Conservation (phyloP, 2,888 invertebrate genomes). For the Drosophila kokeensis region DNA sequence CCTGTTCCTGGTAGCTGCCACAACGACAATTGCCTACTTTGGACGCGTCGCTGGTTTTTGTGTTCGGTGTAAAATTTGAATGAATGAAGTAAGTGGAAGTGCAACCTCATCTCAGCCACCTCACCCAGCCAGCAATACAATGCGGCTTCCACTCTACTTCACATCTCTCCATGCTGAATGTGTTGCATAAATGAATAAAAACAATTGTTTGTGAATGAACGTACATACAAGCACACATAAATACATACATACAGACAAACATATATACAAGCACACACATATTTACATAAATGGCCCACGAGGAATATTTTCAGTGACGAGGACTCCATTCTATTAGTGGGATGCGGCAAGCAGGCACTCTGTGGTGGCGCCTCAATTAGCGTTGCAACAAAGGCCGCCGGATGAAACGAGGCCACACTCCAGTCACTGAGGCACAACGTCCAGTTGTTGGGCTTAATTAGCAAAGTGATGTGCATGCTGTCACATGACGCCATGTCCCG, state of each 20-base stretch:
- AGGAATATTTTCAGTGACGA: constrained; percentile 2
- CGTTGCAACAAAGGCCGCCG: constrained; percentile 14
- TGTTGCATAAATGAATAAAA: constrained; percentile 14
- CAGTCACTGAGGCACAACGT: constrained; percentile 7
- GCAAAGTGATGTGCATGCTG: constrained; percentile 25
- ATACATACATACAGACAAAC: not conserved
- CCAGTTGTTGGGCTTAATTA: constrained; percentile 40
- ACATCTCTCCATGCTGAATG: not conserved
- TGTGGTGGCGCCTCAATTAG: constrained; percentile 37
- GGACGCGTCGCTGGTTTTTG: not conserved
- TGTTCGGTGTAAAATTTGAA: not conserved
- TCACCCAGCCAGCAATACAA: constrained; percentile 14
- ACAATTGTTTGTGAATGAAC: constrained; percentile 19
- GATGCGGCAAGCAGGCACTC: constrained; percentile 12
- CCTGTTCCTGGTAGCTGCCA: not conserved
- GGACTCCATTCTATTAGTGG: constrained; percentile 9
- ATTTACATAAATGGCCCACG: not conserved
- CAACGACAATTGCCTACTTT: not conserved
- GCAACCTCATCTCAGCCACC: not conserved
- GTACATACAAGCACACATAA: not conserved
- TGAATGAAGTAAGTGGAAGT: not conserved
- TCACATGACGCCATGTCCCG: constrained; percentile 15
- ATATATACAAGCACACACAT: not conserved
- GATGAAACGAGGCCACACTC: constrained; percentile 27
- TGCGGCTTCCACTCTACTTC: constrained; percentile 1